Base-by-base conservation (phyloP, 2,797 vertebrate species). In the Pipistrellus pygmaeus region DNA sequence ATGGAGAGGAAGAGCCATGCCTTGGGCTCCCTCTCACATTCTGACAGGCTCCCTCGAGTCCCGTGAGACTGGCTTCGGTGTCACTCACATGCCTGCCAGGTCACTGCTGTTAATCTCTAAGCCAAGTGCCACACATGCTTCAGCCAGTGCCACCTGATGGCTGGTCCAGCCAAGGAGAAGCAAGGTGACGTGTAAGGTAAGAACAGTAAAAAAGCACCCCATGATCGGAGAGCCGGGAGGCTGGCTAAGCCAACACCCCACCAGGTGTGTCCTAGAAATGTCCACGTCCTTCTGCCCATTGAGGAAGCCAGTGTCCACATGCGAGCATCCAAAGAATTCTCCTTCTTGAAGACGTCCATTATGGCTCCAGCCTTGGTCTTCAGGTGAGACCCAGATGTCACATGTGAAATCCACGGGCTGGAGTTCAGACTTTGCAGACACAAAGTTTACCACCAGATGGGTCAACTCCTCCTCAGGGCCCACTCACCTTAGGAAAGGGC, bases 111-210 rank as follows among this genome's bases (percentile, higher is more conserved):
- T 32, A 66, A 60, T 57, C 53, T 66, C 68, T 71, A 17, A 32
- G 57, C 71, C 48, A 51, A 77, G 51, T 35, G 62, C n/a, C 48
- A 18, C 8, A 30, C n/a, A 48, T 15, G 46, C 66, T n/a, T 94
- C 44, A 64, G 84, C 64, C 77, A 53, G n/a, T 15, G 17, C 46
- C 5, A 25, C 80, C 86, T 71, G 44, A 83, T 64, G 72, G 69
- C 93, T 72, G 18, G 2, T 60, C 48, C 90, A 76, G 44, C 41
- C 84, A 76, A 68, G 44, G 25, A 93, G 62, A 90, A 93, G 38
- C 35, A 77, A 86, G 35, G 55, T 75, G 57, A 66, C 2, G 12
- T 71, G n/a, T 86, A 53, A 93, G 76, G 35, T 72, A 23, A 94
- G 23, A 87, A 62, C 18, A 25, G 17, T 62, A 6, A 17, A 8